Evolutionary conservation across 2,113 vertebrate genomes (phyloP).

Genomic region (Lophotis ruficrista): DNA sequence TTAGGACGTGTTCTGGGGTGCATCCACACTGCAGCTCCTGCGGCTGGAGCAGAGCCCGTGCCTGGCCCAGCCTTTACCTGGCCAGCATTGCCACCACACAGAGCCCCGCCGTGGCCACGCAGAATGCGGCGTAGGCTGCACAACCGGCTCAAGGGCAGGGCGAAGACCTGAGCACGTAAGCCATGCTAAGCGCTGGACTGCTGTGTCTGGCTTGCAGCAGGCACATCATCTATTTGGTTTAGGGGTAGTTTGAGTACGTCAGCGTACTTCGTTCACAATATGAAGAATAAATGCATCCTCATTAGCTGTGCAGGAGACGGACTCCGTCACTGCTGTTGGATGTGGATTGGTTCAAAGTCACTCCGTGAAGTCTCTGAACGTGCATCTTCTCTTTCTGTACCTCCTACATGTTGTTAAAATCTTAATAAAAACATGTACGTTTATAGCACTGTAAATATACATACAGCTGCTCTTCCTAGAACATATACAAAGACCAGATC

Average conservation of each 20-base stretch:
- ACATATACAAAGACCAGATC: neutral
- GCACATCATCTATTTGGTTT: neutral
- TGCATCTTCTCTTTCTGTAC: neutral
- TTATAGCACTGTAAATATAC: neutral
- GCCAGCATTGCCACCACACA: neutral
- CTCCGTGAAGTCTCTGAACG: neutral
- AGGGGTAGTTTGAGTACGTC: neutral
- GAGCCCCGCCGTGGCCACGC: fast-evolving
- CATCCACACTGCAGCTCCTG: neutral
- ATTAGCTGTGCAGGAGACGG: neutral
- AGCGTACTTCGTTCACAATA: neutral
- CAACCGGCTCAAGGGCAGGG: neutral
- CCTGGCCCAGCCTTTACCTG: neutral
- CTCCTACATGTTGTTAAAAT: neutral
- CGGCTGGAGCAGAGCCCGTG: neutral
- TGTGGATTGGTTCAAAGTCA: neutral
- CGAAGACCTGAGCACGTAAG: neutral
- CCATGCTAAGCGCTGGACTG: neutral
- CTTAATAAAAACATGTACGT: neutral
- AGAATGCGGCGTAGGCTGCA: fast-evolving
- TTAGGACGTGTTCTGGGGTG: neutral
- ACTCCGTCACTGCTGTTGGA: neutral
- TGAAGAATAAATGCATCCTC: neutral
- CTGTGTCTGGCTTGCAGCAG: neutral
- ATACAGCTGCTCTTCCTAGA: neutral